phyloP scores from a whole-genome alignment of 2,888 invertebrate genomes.

The Orthosia incerta region DNA sequence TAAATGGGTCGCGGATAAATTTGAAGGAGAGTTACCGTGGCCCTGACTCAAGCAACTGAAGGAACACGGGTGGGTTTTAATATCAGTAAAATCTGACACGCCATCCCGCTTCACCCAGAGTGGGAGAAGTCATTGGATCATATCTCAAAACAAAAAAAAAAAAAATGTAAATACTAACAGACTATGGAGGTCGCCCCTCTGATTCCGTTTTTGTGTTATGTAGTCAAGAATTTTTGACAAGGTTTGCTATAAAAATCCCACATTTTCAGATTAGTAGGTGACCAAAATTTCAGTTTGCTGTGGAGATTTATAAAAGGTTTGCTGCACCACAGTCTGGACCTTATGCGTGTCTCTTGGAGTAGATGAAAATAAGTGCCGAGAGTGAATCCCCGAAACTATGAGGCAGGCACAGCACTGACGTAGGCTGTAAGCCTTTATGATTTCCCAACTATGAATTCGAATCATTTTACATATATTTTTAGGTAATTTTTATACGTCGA shows the following conservation, averaged over 20 bases:
- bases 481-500: conserved; percentile 10
- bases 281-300: neutral
- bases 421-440: conserved; percentile 49
- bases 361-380: conserved; percentile 31
- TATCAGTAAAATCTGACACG: too few relatives aligned
- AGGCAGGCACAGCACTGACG: conserved; percentile 53
- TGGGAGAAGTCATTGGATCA: too few relatives aligned
- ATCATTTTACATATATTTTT: conserved; percentile 38
- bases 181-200: neutral
- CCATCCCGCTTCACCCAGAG: too few relatives aligned
- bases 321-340: neutral
- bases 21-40: too few relatives aligned
- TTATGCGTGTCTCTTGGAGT: conserved; percentile 6
- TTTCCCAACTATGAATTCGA: conserved; percentile 49
- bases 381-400: conserved; percentile 54
- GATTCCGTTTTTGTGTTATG: neutral
- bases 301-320: neutral
- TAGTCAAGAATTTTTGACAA: too few relatives aligned
- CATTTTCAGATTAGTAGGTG: neutral
- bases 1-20: too few relatives aligned
- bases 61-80: too few relatives aligned
- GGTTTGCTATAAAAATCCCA: neutral
- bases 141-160: neutral
- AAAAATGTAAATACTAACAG: neutral
- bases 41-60: too few relatives aligned